These are phyloP conservation scores for Henicopernis longicauda DNA, from an alignment of 2,113 vertebrate genomes.

Conservation along the genomic window DNA sequence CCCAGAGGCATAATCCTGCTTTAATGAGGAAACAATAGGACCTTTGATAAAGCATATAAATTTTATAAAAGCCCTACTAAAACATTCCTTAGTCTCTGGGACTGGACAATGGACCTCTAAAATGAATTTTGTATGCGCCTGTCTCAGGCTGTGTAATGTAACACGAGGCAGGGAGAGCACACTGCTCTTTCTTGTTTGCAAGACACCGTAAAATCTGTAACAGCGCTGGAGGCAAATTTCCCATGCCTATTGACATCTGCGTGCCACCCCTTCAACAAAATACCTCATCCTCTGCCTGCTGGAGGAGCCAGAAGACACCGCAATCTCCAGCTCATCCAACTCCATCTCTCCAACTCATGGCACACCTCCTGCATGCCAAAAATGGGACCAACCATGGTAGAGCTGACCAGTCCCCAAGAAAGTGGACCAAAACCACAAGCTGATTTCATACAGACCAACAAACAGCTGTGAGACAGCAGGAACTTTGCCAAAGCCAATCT, in stretches of 20 bases:
- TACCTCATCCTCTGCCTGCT: neutral
- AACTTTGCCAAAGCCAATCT: neutral
- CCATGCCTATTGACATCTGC: neutral
- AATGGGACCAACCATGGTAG: neutral
- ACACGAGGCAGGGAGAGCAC: neutral
- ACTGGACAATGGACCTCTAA: neutral
- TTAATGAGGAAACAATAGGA: constrained; percentile 16
- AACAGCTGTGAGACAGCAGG: neutral
- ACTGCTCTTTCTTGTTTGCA: neutral
- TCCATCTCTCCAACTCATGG: neutral
- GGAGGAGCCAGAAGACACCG: neutral
- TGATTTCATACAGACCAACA: neutral
- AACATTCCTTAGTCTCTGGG: neutral
- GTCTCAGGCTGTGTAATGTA: neutral
- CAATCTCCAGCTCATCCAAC: neutral
- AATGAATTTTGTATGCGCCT: neutral
- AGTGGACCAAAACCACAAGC: neutral
- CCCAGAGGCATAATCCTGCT: constrained; percentile 17
- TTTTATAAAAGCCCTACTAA: neutral
- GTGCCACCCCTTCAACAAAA: neutral
- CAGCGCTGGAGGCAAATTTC: neutral
- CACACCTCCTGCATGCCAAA: neutral
- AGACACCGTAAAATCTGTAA: neutral
- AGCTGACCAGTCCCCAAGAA: neutral
- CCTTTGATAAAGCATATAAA: neutral